These are phyloP conservation scores for Coracopsis vasa DNA, from an alignment of 2,113 vertebrate genomes.

Conservation along the genomic window DNA sequence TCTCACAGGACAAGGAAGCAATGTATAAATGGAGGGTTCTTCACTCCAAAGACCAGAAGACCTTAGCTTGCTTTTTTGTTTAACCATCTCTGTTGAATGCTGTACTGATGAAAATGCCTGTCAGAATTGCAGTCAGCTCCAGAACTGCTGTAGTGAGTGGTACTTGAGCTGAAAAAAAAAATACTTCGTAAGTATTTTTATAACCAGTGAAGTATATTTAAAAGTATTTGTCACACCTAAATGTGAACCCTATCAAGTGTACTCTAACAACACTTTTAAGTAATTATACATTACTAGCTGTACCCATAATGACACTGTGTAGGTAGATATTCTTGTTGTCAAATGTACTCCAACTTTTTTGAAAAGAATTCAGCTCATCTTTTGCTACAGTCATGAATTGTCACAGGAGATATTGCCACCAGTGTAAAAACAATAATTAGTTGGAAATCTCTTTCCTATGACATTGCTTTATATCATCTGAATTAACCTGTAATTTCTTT, in stretches of 20 bases:
- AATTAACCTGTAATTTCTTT: slow-evolving; percentile 33
- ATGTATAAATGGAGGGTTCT: rapidly evolving
- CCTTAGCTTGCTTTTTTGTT: not conserved
- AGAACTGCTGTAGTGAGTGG: not conserved
- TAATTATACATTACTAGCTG: slow-evolving; percentile 20
- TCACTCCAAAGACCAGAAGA: not conserved
- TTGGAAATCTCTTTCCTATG: not conserved
- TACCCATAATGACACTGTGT: not conserved
- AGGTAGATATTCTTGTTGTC: slow-evolving; percentile 6
- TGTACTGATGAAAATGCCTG: not conserved
- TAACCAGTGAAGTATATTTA: not conserved
- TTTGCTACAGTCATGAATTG: not conserved
- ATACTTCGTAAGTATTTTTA: not conserved
- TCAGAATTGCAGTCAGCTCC: not conserved
- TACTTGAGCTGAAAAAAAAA: not conserved
- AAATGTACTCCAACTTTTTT: not conserved
- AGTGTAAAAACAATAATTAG: slow-evolving; percentile 16
- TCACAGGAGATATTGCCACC: not conserved
- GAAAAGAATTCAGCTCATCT: not conserved
- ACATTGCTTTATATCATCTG: not conserved
- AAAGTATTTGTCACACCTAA: not conserved
- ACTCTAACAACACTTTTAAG: not conserved
- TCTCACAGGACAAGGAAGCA: not conserved
- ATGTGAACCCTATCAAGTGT: not conserved
- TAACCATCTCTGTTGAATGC: not conserved